phyloP scores from a whole-genome alignment of 2,888 invertebrate species.

The Podabrus alpinus region DNA sequence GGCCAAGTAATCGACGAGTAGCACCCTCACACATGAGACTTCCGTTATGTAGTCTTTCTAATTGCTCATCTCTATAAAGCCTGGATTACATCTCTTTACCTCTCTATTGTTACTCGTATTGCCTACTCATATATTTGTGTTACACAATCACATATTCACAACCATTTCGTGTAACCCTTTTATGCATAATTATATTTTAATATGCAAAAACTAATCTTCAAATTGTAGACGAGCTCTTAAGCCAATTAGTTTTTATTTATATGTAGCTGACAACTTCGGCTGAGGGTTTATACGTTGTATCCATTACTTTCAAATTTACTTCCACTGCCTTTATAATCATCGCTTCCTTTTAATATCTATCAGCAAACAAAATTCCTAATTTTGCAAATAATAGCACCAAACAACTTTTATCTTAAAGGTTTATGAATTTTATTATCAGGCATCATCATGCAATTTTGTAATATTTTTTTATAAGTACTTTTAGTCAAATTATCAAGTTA shows the following conservation, averaged over 20 bases:
- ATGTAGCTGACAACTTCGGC: neutral
- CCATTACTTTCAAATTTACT: neutral
- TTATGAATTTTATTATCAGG: neutral
- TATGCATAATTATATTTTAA: slow-evolving; percentile 20
- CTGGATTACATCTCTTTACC: slow-evolving; percentile 46
- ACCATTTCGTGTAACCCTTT: slow-evolving; percentile 20
- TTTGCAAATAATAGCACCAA: too few species aligned
- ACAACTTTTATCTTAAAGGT: too few species aligned
- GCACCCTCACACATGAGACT: slow-evolving; percentile 57
- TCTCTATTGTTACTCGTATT: slow-evolving; percentile 27
- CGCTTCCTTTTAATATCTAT: neutral
- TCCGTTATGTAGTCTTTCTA: slow-evolving; percentile 51
- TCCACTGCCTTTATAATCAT: neutral
- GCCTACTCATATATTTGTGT: slow-evolving; percentile 24
- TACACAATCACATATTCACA: slow-evolving; percentile 20
- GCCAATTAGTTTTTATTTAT: slow-evolving; percentile 21
- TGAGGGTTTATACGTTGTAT: neutral
- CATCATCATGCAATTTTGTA: neutral
- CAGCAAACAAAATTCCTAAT: neutral
- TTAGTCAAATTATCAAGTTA: neutral
- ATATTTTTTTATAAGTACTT: neutral
- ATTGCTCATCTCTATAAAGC: slow-evolving; percentile 54
- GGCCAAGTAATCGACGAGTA: slow-evolving; percentile 56
- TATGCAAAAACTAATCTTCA: slow-evolving; percentile 24
- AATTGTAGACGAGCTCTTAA: slow-evolving; percentile 12